Evolutionary conservation across 2,888 invertebrate genomes (phyloP), one percentile per base, ranked within the genome.

Genomic region (Cistogaster globosa): DNA sequence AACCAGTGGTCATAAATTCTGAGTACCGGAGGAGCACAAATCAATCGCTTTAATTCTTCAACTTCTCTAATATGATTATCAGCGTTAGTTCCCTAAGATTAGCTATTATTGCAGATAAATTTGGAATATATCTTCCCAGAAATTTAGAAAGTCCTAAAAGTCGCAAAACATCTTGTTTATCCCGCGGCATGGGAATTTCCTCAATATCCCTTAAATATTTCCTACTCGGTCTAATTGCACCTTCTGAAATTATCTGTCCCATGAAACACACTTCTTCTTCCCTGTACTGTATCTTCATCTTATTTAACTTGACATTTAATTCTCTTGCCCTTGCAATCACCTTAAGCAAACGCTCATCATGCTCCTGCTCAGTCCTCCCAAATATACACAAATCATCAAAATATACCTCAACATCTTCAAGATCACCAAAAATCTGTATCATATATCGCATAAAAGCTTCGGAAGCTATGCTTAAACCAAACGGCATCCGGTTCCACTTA

Each of bases 121-220:
- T 42, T 11, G 42, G 42, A 11, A 42, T 42, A 42, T 42, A 42
- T 7, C 14, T 42, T 4, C 6, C 11, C 42, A 63, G 63, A 63
- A 45, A 63, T n/a, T 63, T 63, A 20, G 14, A 63, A 42, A 63
- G 42, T 18, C 63, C 45, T 7, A 20, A 22, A 42, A 63, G 20
- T 0, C 63, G 63, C 22, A 63, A 22, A 14, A 63, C 63, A 22
- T 42, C 45, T 7, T 63, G 63, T 7, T 63, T 63, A 38, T 63
- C 14, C 20, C 7, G 42, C 14, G 63, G 63, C 45, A 63, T 63
- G 6, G 63, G 63, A 5, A 63, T 63, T 12, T 63, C 45, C 22
- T 42, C 42, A 63, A 42, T 63, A 4, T 45, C 42, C 16, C 18
- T 63, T 42, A 63, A 45, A 7, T 42, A 42, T 14, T 42, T 42